Conservation (phyloP, 1,140 invertebrate species). For the Psilanteris sp. region DNA sequence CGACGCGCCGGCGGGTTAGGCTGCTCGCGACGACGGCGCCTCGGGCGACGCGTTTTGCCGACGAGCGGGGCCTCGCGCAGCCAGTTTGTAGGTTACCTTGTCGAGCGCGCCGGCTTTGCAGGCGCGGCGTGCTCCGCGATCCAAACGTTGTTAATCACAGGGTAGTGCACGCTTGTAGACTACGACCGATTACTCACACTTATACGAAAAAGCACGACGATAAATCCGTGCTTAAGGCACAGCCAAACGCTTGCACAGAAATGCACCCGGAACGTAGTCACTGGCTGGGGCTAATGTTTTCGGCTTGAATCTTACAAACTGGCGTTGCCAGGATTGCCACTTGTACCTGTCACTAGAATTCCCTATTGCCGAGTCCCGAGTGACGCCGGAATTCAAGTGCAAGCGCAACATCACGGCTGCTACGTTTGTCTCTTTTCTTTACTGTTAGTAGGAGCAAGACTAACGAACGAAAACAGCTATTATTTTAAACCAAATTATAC, state of each 20-base stretch:
- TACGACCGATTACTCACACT: constrained; percentile 21
- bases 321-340: constrained; percentile 67
- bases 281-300: constrained; percentile 79
- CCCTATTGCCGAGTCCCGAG: too few relatives aligned
- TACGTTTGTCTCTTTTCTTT: too few relatives aligned
- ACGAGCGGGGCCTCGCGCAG: constrained; percentile 5
- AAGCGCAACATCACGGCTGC: too few relatives aligned
- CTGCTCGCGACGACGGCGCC: background rate
- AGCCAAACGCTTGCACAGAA: constrained; percentile 40
- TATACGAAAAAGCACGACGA: constrained; percentile 17
- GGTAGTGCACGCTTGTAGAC: background rate
- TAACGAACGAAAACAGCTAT: too few relatives aligned
- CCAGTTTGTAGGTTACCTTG: constrained; percentile 77
- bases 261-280: constrained; percentile 66
- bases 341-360: too few relatives aligned
- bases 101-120: constrained; percentile 75
- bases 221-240: constrained; percentile 30
- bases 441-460: too few relatives aligned
- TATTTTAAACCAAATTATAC: too few relatives aligned
- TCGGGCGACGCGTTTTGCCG: background rate
- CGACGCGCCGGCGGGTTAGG: background rate
- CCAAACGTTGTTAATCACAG: constrained; percentile 7
- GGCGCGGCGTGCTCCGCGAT: constrained; percentile 55
- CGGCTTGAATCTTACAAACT: constrained; percentile 66
- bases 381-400: too few relatives aligned